A percentile compares a stretch with the other conserved stretches of the same genome.
These are phyloP conservation scores for Craseonycteris thonglongyai DNA, from an alignment of 2,113 vertebrate species.

Conservation along the genomic window DNA sequence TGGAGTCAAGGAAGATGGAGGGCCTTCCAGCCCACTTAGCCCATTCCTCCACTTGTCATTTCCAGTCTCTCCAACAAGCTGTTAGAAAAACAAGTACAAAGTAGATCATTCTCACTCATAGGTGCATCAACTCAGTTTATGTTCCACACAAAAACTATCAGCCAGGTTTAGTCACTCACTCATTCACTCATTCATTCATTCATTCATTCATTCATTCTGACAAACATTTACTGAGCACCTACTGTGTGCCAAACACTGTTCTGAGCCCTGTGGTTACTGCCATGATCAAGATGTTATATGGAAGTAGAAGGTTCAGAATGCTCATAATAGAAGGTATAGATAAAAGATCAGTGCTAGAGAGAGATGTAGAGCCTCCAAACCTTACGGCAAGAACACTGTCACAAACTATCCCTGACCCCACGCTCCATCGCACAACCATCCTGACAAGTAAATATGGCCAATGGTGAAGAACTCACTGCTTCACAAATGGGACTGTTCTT, in stretches of 20 bases:
- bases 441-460: not conserved
- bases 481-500: not conserved
- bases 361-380: not conserved
- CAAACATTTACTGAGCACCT: not conserved
- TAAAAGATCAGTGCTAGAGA: not conserved
- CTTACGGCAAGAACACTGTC: not conserved
- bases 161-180: not conserved
- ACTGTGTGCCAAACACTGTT: not conserved
- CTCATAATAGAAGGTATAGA: not conserved
- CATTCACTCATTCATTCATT: not conserved
- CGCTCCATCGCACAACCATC: not conserved
- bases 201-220: not conserved
- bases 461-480: not conserved
- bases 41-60: not conserved
- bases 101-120: not conserved
- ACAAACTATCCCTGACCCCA: not conserved
- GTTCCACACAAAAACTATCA: not conserved
- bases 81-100: not conserved
- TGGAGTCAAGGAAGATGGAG: not conserved
- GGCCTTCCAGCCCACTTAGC: not conserved
- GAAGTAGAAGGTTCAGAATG: not conserved
- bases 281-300: not conserved
- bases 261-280: not conserved
- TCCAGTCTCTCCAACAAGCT: not conserved
- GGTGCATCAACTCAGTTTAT: not conserved